Conservation (phyloP, 2,113 vertebrate genomes). For the Calidris pugnax region DNA sequence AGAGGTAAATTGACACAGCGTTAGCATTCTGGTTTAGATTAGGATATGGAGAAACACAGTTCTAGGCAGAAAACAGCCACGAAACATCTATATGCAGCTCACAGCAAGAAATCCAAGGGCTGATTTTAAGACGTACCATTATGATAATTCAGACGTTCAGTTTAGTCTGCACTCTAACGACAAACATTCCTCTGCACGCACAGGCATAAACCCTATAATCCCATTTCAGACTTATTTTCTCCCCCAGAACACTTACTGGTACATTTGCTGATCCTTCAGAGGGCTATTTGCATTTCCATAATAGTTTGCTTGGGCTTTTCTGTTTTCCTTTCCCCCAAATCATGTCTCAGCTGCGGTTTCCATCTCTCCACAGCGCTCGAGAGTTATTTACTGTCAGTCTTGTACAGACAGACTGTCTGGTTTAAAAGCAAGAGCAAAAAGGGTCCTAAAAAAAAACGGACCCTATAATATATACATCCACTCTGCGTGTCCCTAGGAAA, state of each 20-base stretch:
- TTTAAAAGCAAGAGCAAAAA: conserved; percentile 41
- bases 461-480: not conserved
- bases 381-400: conserved; percentile 4
- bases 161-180: not conserved
- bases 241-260: conserved; percentile 28
- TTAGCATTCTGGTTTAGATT: not conserved
- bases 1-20: not conserved
- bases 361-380: not conserved
- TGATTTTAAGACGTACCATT: not conserved
- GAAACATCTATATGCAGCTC: not conserved
- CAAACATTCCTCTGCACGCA: not conserved
- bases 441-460: not conserved
- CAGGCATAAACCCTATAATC: not conserved
- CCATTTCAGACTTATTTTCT: not conserved
- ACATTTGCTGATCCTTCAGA: not conserved
- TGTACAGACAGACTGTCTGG: not conserved
- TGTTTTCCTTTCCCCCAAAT: conserved; percentile 36
- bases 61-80: not conserved
- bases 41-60: not conserved
- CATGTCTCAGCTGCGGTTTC: conserved; percentile 36
- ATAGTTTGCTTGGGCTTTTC: not conserved
- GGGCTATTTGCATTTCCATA: not conserved
- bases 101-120: not conserved
- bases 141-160: not conserved
- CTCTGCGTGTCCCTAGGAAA: not conserved